These are phyloP conservation scores for Linnaemya tessellans DNA, from an alignment of 2,888 invertebrate species.

Conservation along the genomic window DNA sequence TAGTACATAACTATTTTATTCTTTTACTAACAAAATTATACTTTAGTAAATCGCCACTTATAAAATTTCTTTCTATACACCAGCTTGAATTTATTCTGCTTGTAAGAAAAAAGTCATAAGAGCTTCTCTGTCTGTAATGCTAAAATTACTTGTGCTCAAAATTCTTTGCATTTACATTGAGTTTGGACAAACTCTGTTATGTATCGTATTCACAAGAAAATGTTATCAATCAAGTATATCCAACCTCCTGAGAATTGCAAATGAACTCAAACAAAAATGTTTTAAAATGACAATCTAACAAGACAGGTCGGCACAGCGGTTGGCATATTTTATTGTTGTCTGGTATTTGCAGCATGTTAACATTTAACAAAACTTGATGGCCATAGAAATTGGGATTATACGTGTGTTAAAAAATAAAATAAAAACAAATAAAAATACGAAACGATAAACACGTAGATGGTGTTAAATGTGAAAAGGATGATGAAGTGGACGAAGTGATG, in stretches of 20 bases:
- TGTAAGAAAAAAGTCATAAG: too few species aligned
- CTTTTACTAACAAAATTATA: too few species aligned
- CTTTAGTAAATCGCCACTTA: background rate
- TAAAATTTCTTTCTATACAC: background rate
- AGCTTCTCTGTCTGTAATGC: background rate
- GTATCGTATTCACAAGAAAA: slow-evolving; percentile 33
- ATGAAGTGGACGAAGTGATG: slow-evolving; percentile 55
- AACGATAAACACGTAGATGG: slow-evolving; percentile 35
- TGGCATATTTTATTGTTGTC: slow-evolving; percentile 49
- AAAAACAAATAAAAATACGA: slow-evolving; percentile 29
- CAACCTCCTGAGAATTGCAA: slow-evolving; percentile 66
- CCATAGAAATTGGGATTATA: slow-evolving; percentile 65
- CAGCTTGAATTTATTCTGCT: too few species aligned
- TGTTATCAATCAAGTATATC: slow-evolving; percentile 22
- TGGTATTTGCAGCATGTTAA: slow-evolving; percentile 61
- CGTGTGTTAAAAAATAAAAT: slow-evolving; percentile 42
- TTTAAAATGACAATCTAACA: slow-evolving; percentile 65
- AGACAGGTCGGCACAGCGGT: slow-evolving; percentile 68
- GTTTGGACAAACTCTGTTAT: background rate
- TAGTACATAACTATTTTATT: too few species aligned
- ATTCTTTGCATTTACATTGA: background rate
- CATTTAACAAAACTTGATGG: slow-evolving; percentile 61
- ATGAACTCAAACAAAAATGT: slow-evolving; percentile 67
- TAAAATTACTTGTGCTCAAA: background rate
- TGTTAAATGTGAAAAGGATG: slow-evolving; percentile 9